A percentile compares a stretch with the other conserved stretches of the same genome.
Evolutionary conservation across 2,888 invertebrate genomes (phyloP).

Genomic region (Athrips mouffetella): DNA sequence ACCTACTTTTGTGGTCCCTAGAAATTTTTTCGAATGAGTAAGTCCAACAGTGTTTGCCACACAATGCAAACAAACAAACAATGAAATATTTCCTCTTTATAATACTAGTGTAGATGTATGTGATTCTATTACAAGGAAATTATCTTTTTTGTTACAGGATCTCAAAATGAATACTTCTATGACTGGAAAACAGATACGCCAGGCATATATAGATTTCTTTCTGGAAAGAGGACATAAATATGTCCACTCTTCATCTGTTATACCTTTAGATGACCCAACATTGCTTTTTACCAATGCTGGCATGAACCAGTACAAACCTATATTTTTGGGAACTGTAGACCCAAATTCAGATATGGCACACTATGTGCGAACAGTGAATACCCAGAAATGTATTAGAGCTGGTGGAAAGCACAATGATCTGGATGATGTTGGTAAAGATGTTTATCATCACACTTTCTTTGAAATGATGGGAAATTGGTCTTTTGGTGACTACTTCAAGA

Average conservation of each 20-base stretch:
- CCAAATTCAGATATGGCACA: slow-evolving; percentile 97
- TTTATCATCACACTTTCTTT: slow-evolving; percentile 99
- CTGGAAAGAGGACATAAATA: slow-evolving; percentile 91
- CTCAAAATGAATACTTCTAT: slow-evolving; percentile 75
- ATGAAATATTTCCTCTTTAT: no score
- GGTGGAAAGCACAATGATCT: slow-evolving; percentile 99
- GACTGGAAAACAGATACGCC: slow-evolving; percentile 88
- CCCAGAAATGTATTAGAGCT: slow-evolving; percentile 99
- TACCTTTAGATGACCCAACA: slow-evolving; percentile 98
- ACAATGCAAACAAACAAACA: no score
- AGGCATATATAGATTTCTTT: slow-evolving; percentile 93
- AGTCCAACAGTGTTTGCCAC: no score
- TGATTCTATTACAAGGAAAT: no score
- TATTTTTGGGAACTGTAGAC: slow-evolving; percentile 97
- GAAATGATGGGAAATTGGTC: slow-evolving; percentile 99
- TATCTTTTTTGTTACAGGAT: neutral
- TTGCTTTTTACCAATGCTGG: slow-evolving; percentile 98
- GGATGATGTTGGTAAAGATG: slow-evolving; percentile 99
- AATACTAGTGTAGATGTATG: no score
- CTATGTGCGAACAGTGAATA: slow-evolving; percentile 92
- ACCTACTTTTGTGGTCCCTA: no score
- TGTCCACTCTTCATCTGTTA: slow-evolving; percentile 98
- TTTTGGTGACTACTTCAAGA: slow-evolving; percentile 99
- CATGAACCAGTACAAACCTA: slow-evolving; percentile 99
- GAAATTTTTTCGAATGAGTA: no score